phyloP scores from a whole-genome alignment of 1,140 invertebrate species.

The Euwallacea similis region DNA sequence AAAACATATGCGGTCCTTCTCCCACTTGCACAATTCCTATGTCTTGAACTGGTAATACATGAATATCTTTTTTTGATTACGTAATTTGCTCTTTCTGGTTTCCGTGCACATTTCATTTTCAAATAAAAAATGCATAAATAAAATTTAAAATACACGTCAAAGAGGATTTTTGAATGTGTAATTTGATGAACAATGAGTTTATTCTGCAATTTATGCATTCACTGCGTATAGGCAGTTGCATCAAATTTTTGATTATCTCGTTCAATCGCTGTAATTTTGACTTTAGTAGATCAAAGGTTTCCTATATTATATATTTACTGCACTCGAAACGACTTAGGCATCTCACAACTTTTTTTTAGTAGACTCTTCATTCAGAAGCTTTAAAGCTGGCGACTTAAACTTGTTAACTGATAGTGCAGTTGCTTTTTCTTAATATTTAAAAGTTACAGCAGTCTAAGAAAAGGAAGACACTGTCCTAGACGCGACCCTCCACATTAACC shows the following conservation, averaged over 20 bases:
- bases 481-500: too few species aligned
- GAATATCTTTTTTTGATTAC: too few species aligned
- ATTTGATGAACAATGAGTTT: too few species aligned
- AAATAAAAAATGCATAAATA: too few species aligned
- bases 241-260: not conserved
- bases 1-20: too few species aligned
- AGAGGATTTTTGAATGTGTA: too few species aligned
- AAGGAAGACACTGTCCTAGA: too few species aligned
- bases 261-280: not conserved
- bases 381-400: not conserved
- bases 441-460: conserved; percentile 17
- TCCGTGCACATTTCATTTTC: too few species aligned
- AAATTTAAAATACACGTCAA: too few species aligned
- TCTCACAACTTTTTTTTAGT: not conserved
- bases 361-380: not conserved
- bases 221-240: not conserved
- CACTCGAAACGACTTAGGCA: not conserved
- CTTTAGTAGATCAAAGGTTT: not conserved
- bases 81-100: too few species aligned
- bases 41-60: too few species aligned
- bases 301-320: not conserved
- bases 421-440: conserved; percentile 1
- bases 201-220: not conserved
- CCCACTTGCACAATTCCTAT: too few species aligned
- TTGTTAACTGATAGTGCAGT: not conserved